Conservation (phyloP, 2,888 invertebrate species). For the Chironomus tentans region DNA sequence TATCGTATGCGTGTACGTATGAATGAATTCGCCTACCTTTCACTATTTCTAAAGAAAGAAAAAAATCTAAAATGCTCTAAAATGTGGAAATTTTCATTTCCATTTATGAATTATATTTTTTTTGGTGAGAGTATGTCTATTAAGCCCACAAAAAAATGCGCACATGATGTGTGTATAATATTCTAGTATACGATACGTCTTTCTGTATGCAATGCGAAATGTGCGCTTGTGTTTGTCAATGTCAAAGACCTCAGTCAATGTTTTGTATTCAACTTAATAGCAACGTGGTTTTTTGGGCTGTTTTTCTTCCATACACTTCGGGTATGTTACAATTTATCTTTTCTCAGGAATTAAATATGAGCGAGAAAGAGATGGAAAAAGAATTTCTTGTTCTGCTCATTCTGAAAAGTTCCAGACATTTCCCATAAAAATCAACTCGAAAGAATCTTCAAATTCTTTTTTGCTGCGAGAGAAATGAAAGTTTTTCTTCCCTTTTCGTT, state of each 20-base stretch:
- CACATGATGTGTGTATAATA: no score
- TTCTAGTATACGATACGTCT: no score
- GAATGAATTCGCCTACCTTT: background rate
- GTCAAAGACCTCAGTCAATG: slow-evolving; percentile 25
- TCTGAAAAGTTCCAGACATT: slow-evolving; percentile 13
- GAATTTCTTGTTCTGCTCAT: background rate
- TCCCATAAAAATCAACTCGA: slow-evolving; percentile 20
- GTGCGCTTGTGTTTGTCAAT: slow-evolving; percentile 16
- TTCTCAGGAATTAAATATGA: background rate
- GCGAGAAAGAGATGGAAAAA: background rate
- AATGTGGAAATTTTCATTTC: background rate
- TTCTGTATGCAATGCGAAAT: background rate
- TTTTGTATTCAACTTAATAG: slow-evolving; percentile 16
- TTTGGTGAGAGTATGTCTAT: background rate
- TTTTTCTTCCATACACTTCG: background rate
- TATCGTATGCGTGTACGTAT: background rate
- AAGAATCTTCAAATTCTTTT: background rate
- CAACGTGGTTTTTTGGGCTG: slow-evolving; percentile 19
- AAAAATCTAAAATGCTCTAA: no score
- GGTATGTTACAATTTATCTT: background rate
- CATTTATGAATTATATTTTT: background rate
- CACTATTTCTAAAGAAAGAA: no score
- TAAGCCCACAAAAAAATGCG: background rate
- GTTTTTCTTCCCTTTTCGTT: background rate
- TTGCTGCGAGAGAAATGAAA: background rate